Base-by-base conservation (phyloP, 92 coral and sea anemone genomes). In the Chrysogorgia sp. region DNA sequence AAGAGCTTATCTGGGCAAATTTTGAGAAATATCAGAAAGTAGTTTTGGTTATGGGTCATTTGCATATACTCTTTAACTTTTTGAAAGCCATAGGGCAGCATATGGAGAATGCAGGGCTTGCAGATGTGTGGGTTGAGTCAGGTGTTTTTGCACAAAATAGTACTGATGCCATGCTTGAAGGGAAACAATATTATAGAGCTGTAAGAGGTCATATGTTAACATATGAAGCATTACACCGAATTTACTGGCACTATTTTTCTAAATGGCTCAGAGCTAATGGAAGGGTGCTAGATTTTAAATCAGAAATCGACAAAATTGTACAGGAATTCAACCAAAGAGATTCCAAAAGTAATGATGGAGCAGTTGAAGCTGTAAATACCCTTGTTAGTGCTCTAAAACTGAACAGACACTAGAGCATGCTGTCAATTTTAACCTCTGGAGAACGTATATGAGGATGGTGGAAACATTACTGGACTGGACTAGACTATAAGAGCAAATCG, bases 371-470 rank as follows among this genome's bases (percentile, higher is more conserved):
- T 35, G 72, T 65, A 22, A 40, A 40, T 65, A 13, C 14, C 31
- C 31, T 65, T n/a, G 52, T 65, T 31, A 40, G 15, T 40, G 40
- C 53, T 35, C 53, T 65, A 19, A 65, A 65, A n/a, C 23, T 14
- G 52, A 43, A 45, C 28, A 13, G 20, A 31, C 28, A 56, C 28
- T 72, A 29, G 32, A 30, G 20, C 34, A 72, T 56, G 24, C 35
- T 10, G 43, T 49, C 50, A 72, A 72, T 53, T 72, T 72, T 53
- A 29, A 20, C 25, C 48, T 72, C 32, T 55, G 79, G 79, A 53
- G 79, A 34, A 10, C 79, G 29, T 72, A 72, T 34, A 72, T 72
- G 79, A 72, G 35, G 34, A 72, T 72, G 79, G 79, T 53, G 10
- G 79, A 72, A 72, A 72, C 32, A 29, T 28, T 71, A 62, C 61